Conservation (phyloP, 2,797 vertebrate species). For the Danio choprae region DNA sequence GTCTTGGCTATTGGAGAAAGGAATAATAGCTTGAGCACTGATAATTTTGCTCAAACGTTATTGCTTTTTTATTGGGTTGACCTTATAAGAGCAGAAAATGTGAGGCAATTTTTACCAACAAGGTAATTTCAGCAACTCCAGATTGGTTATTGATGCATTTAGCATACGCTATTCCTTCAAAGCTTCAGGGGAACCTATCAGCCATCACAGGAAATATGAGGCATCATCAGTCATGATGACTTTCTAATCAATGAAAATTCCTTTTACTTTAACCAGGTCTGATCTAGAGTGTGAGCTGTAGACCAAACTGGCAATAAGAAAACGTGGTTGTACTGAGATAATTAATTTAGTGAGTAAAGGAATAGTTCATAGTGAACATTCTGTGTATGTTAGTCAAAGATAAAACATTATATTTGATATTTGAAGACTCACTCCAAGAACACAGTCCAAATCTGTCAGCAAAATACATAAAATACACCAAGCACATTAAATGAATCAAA, state of each 20-base stretch:
- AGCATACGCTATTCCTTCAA: not conserved
- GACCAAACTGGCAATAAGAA: not conserved
- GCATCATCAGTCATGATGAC: slow-evolving; percentile 14
- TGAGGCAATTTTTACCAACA: slow-evolving; percentile 44
- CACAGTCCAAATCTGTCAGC: too few species aligned
- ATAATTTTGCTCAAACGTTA: slow-evolving; percentile 44
- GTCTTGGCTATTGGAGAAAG: not conserved
- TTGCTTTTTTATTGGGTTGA: slow-evolving; percentile 48
- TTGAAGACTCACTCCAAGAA: too few species aligned
- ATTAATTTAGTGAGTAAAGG: not conserved
- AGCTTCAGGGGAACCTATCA: slow-evolving; percentile 9
- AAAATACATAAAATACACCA: too few species aligned
- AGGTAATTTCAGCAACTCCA: slow-evolving; percentile 23
- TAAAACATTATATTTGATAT: too few species aligned
- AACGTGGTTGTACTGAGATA: not conserved
- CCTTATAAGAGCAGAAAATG: slow-evolving; percentile 33
- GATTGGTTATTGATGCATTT: slow-evolving; percentile 33
- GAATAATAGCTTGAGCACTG: slow-evolving; percentile 27
- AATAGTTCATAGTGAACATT: not conserved
- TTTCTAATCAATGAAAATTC: slow-evolving; percentile 20
- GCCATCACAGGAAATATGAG: slow-evolving; percentile 30
- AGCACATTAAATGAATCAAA: too few species aligned
- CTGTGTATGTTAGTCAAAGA: too few species aligned
- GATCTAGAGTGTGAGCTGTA: not conserved
- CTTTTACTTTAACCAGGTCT: slow-evolving; percentile 6